Evolutionary conservation across 2,113 vertebrate genomes (phyloP).

Genomic region (Neoarius graeffei): DNA sequence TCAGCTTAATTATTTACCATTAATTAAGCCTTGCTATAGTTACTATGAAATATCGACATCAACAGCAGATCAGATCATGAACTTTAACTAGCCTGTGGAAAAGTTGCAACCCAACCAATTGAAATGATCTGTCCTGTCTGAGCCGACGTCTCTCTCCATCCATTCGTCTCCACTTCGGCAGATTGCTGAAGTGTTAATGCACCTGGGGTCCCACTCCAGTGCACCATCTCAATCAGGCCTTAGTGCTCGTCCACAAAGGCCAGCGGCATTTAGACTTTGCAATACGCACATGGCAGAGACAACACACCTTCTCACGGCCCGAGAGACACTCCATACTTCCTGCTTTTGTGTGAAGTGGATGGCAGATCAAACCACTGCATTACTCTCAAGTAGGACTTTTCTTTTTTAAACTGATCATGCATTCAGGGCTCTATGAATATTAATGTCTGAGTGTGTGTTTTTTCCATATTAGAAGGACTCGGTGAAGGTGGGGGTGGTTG

Average conservation of each 20-base stretch:
- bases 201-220: conserved; percentile 71
- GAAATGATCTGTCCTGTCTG: neutral
- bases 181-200: conserved; percentile 68
- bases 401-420: conserved; percentile 47
- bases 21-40: neutral
- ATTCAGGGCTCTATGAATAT: conserved; percentile 46
- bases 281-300: neutral
- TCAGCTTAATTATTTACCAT: neutral
- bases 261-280: conserved; percentile 38
- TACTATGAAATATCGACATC: neutral
- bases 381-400: conserved; percentile 31
- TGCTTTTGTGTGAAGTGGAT: conserved; percentile 32
- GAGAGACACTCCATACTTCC: conserved; percentile 46
- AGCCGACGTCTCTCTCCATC: neutral
- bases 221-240: conserved; percentile 58
- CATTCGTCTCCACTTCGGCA: conserved; percentile 56
- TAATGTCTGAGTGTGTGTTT: conserved; percentile 36
- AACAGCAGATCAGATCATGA: conserved; percentile 5
- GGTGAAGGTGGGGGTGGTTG: neutral
- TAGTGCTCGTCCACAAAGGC: conserved; percentile 63
- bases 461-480: conserved; percentile 16
- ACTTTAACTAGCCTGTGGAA: neutral
- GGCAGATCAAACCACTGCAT: conserved; percentile 52
- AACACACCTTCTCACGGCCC: conserved; percentile 23
- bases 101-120: conserved; percentile 1